Base-by-base conservation (phyloP, 2,888 invertebrate genomes). In the Pseudolycoriella hygida region DNA sequence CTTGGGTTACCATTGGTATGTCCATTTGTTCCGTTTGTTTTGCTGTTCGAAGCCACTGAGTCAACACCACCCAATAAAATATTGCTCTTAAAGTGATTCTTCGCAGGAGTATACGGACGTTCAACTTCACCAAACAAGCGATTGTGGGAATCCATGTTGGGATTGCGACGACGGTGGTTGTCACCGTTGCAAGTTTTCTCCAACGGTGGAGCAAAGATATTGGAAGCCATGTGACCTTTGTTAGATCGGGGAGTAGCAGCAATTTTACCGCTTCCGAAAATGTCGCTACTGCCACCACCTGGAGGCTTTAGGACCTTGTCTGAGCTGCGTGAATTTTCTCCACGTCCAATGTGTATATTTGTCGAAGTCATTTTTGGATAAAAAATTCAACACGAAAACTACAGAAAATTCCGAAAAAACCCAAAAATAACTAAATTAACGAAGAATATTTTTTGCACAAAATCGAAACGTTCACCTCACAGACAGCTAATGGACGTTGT, bases 291-390 rank as follows among this genome's bases (percentile, higher is more conserved):
- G n/a, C 71, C 74, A 52, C 75, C 75, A 51, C 74, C 75, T 53
- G 75, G 75, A 50, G 75, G 73, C 58, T 74, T 73, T 57, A 74
- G 57, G 48, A 76, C 75, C 65, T 76, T 34, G 34, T n/a, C n/a
- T n/a, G n/a, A n/a, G n/a, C n/a, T n/a, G n/a, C n/a, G n/a, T n/a
- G n/a, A n/a, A n/a, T n/a, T n/a, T n/a, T n/a, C n/a, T n/a, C n/a
- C n/a, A n/a, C n/a, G n/a, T n/a, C n/a, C n/a, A n/a, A n/a, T n/a
- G n/a, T n/a, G n/a, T n/a, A n/a, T n/a, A n/a, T n/a, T n/a, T n/a
- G n/a, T n/a, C n/a, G n/a, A n/a, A n/a, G n/a, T n/a, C n/a, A n/a
- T n/a, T n/a, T n/a, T n/a, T n/a, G n/a, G n/a, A n/a, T n/a, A n/a
- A n/a, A n/a, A n/a, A n/a, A n/a, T n/a, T n/a, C n/a, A n/a, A n/a